A percentile compares a stretch with the other conserved stretches of the same genome.
These are phyloP conservation scores for Ambastaia sidthimunki DNA, from an alignment of 2,797 vertebrate species.

Conservation along the genomic window DNA sequence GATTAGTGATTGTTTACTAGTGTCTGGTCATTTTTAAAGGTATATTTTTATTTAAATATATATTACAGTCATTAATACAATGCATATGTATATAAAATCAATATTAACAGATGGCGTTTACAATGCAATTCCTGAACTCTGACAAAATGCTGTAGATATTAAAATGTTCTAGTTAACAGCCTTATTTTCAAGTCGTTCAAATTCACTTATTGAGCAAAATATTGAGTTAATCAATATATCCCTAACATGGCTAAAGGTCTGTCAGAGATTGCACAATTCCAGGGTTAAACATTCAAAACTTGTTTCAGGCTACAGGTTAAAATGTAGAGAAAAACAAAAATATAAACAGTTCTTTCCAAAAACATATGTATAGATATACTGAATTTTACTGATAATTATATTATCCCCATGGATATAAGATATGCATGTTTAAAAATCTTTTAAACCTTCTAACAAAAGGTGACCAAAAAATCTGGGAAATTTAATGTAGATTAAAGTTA, in stretches of 20 bases:
- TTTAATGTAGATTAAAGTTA: background rate
- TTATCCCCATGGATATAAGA: too few relatives aligned
- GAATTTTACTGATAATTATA: background rate
- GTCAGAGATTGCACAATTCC: slow-evolving; percentile 27
- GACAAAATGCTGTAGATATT: background rate
- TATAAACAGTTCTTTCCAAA: too few relatives aligned
- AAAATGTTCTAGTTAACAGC: background rate
- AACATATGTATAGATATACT: background rate
- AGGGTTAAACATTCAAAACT: background rate
- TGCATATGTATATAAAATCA: background rate
- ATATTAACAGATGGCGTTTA: background rate
- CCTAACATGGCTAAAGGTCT: slow-evolving; percentile 47
- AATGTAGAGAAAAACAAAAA: background rate
- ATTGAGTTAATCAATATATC: slow-evolving; percentile 48
- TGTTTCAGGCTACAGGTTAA: background rate
- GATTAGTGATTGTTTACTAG: background rate
- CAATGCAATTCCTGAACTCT: background rate
- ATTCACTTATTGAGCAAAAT: background rate
- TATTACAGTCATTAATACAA: background rate
- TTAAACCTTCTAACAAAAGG: too few relatives aligned
- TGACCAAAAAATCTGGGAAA: background rate
- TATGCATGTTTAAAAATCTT: too few relatives aligned
- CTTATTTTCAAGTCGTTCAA: background rate
- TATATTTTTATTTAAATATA: background rate
- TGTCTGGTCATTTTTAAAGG: background rate